Base-by-base conservation (phyloP, 2,888 invertebrate species). In the Macaria notata region DNA sequence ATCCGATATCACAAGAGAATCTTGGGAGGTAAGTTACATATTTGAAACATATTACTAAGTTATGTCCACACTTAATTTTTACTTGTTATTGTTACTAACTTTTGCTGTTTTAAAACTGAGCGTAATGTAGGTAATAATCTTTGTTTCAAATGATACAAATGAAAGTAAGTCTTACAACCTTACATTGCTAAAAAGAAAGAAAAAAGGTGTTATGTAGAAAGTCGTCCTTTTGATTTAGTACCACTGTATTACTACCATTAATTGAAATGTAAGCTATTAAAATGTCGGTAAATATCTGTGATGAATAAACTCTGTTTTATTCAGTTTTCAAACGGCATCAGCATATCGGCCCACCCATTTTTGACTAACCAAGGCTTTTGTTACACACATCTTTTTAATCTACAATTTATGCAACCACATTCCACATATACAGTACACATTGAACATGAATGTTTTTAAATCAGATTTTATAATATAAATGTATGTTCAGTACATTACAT, bases 1-100 rank as follows among this genome's bases (percentile, higher is more conserved):
- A 41, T 93, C 94, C 7, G 96, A 96, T 76, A 92, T 97, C 65
- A 97, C 96, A 54, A 94, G 96, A 78, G 97, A 97, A 84, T 97
- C 97, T 63, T 98, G 98, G 98, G 97, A 98, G 97, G 98, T 98
- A 89, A 94, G 96, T 93, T 38, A 29, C 43, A 30, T 9, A 19
- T 8, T 29, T 30, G 3, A 19, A 19, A 19, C 19, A 19, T 19
- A 19, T 33, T 42, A 7, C 5, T 7, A 3, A 33, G 3, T 9
- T 19, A 39, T 31, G n/a, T 3, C 4, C n/a, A n/a, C 9, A 42
- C 19, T 36, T 47, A 3, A 31, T 8, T 31, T 48, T 9, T 30
- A 33, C 41, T 39, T 48, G n/a, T 33, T 46, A 41, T 31, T 51
- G 46, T 47, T 52, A 49, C 41, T 43, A n/a, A 48, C 43, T 5